phyloP scores from a whole-genome alignment of 1,140 invertebrate genomes.

The Trachelipus rathkii region DNA sequence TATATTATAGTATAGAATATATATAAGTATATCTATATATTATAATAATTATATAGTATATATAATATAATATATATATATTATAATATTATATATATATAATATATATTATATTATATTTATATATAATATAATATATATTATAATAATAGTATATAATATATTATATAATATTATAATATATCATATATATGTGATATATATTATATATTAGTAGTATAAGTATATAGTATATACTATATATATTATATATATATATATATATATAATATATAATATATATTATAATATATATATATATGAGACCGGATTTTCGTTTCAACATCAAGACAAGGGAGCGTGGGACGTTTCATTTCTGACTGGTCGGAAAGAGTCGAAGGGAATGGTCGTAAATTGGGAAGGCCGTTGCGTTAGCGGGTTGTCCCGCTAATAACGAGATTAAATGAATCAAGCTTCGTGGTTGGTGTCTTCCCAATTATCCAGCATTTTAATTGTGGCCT shows the following conservation, averaged over 20 bases:
- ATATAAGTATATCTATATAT: background rate
- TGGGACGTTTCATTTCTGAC: constrained; percentile 24
- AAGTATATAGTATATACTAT: no score
- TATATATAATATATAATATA: no score
- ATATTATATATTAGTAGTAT: no score
- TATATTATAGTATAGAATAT: no score
- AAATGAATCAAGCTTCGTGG: no score
- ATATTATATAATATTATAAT: no score
- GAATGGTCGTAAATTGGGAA: background rate
- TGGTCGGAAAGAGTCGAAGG: constrained; percentile 21
- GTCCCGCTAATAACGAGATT: no score
- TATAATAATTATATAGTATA: background rate
- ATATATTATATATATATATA: no score
- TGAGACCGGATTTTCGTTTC: background rate
- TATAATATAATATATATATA: background rate
- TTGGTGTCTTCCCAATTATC: constrained; percentile 22
- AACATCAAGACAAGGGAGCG: background rate
- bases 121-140: no score
- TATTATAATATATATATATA: background rate
- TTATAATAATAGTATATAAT: no score
- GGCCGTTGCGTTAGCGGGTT: background rate
- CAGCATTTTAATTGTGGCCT: constrained; percentile 12
- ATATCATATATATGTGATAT: no score
- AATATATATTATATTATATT: background rate
- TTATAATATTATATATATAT: background rate